Evolutionary conservation across 2,113 vertebrate genomes (phyloP).

Genomic region (Hemibagrus wyckioides): DNA sequence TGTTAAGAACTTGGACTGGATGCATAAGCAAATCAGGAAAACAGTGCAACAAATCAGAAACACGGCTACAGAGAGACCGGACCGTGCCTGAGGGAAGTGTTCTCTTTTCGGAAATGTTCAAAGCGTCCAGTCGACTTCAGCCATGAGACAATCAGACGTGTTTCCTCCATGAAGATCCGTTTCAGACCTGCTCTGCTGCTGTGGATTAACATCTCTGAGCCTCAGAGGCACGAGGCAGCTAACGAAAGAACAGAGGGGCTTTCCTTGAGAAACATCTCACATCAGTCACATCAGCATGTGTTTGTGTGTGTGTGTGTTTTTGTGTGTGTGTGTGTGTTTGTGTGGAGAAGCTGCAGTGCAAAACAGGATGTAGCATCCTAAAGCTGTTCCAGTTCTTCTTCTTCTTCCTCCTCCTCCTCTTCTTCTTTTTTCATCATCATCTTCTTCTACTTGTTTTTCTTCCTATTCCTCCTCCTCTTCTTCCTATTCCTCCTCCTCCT

Average conservation of each 20-base stretch:
- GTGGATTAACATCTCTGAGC: conserved; percentile 18
- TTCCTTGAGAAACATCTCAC: neutral
- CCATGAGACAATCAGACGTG: conserved; percentile 2
- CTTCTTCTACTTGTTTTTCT: neutral
- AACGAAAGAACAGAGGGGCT: conserved; percentile 12
- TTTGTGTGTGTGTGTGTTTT: conserved; percentile 1
- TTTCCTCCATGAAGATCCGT: conserved; percentile 4
- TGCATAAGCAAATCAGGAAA: conserved; percentile 5
- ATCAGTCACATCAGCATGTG: conserved; percentile 19
- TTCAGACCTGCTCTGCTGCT: conserved; percentile 29
- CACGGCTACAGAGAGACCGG: neutral
- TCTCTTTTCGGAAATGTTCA: neutral
- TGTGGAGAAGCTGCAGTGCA: neutral
- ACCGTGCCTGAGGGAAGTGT: neutral
- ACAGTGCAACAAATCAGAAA: neutral
- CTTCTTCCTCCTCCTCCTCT: neutral
- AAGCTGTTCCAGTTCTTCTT: neutral
- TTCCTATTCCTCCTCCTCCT: neutral
- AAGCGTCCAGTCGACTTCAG: neutral
- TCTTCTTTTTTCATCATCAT: neutral
- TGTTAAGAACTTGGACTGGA: neutral
- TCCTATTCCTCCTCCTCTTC: neutral
- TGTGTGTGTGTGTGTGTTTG: neutral
- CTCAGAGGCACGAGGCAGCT: neutral
- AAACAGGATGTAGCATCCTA: neutral